Evolutionary conservation across 2,888 invertebrate genomes (phyloP), one percentile per base, ranked within the genome.

Genomic region (Erebia epiphron): DNA sequence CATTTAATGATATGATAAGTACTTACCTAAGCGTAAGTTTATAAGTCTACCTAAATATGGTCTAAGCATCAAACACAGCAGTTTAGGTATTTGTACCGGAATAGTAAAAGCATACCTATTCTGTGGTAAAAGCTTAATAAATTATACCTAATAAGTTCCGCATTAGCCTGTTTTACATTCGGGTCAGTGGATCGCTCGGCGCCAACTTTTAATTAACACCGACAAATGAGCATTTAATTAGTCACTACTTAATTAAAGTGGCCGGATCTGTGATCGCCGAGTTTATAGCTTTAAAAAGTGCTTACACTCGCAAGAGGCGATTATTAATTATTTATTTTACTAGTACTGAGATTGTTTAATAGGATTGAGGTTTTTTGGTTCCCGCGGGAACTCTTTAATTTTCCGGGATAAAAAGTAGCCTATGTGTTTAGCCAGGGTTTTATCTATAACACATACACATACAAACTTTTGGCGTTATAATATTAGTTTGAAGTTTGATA

Each of bases 171-270:
- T 54, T 46, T 67, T 9, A 63, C 63, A 52, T 50, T 21, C 60
- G 67, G 56, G 49, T 50, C 67, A 67, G 67, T 13, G 9, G 26
- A 57, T 21, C 60, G 21, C 35, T 54, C 60, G 26, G 9, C n/a
- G 14, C 49, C 8, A 64, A 63, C 26, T 54, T 68, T 43, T 71
- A 60, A 68, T 71, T 71, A 68, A 64, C 56, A 50, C 62, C 50
- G 67, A 71, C 68, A 64, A 64, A 71, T 64, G 68, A 49, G 65
- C 49, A 65, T 71, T 71, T 68, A 68, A 71, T 68, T 65, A 68
- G 57, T 21, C 56, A 68, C 35, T 46, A 71, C 41, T 64, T 69
- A 65, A 73, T 75, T 71, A 71, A 71, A 71, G 67, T 69, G 69
- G 58, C 64, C n/a, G 58, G 52, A 66, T 65, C 65, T 65, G 65